Evolutionary conservation across 1,140 invertebrate genomes (phyloP).

Genomic region (Tribolium castaneum): DNA sequence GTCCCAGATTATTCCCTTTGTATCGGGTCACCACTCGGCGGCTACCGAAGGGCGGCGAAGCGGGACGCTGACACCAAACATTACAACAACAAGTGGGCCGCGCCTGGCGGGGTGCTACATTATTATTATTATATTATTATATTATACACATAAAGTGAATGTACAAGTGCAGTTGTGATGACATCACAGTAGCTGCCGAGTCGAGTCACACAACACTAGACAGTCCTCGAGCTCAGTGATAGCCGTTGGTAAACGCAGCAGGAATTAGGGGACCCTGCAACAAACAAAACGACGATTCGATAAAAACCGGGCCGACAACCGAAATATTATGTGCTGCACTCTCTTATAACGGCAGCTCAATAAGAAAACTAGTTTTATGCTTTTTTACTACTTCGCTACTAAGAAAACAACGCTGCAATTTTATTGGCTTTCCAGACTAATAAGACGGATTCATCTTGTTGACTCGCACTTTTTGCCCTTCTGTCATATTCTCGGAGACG

Average conservation of each 20-base stretch:
- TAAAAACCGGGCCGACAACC: background rate
- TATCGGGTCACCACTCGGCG: constrained; percentile 44
- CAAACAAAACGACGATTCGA: constrained; percentile 58
- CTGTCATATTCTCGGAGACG: background rate
- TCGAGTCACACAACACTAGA: constrained; percentile 56
- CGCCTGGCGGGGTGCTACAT: constrained; percentile 63
- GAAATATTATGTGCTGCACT: background rate
- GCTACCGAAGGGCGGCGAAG: constrained; percentile 55
- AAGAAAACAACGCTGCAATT: constrained; percentile 24
- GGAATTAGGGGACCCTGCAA: constrained; percentile 90
- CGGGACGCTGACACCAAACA: constrained; percentile 63
- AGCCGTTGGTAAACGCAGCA: constrained; percentile 93
- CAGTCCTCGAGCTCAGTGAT: constrained; percentile 77
- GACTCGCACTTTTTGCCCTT: background rate
- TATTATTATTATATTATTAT: constrained; percentile 57
- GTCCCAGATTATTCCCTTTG: background rate
- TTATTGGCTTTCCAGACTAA: background rate
- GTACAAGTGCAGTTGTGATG: constrained; percentile 65
- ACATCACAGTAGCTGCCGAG: constrained; percentile 63
- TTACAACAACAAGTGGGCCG: constrained; percentile 64
- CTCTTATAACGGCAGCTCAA: background rate
- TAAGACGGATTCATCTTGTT: background rate
- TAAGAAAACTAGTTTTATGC: constrained; percentile 2
- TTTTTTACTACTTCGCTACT: background rate
- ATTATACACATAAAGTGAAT: constrained; percentile 65